Evolutionary conservation across 2,888 invertebrate species (phyloP), one percentile per base, ranked within the genome.

Genomic region (Hyalella azteca): DNA sequence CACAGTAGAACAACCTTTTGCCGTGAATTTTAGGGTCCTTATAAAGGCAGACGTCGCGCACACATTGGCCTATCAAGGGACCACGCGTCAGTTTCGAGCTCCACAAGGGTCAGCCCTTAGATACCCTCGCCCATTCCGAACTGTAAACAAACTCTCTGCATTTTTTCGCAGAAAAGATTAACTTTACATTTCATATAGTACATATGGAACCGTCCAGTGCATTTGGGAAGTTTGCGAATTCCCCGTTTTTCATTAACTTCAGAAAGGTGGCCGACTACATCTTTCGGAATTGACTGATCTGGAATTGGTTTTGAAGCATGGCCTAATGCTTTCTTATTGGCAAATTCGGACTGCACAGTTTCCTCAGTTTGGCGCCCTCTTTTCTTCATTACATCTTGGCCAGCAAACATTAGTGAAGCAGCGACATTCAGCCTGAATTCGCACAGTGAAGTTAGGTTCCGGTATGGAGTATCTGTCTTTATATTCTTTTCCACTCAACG

Each of bases 351-450:
- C 15, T 76, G 39, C 15, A 41, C 45, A 41, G 11, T 73, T 26
- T 22, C 54, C 5, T 7, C 11, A 41, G 76, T 41, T 1, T 36
- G 49, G 19, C 11, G 7, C 32, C 39, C 32, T 54, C 54, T 76
- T 76, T 60, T 77, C 26, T 19, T 80, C 32, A 3, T 39, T n/a
- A 15, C 59, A 60, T 36, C 48, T 80, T 80, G 77, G 29, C 77
- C 59, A 40, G 54, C 32, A 15, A 39, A 39, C 77, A 76, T 13
- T 41, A 77, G 76, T 15, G 0, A 50, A 80, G 48, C 45, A 45
- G 80, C 11, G n/a, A 78, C 5, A 22, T 36, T 80, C 5, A 80
- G 41, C 39, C 77, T 77, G 66, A 80, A 77, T 60, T 41, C 41
- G 32, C 77, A 59, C 7, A 79, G 73, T 11, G n/a, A 40, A 7